phyloP scores from a whole-genome alignment of 2,888 invertebrate species.

The Eristalinus aeneus region DNA sequence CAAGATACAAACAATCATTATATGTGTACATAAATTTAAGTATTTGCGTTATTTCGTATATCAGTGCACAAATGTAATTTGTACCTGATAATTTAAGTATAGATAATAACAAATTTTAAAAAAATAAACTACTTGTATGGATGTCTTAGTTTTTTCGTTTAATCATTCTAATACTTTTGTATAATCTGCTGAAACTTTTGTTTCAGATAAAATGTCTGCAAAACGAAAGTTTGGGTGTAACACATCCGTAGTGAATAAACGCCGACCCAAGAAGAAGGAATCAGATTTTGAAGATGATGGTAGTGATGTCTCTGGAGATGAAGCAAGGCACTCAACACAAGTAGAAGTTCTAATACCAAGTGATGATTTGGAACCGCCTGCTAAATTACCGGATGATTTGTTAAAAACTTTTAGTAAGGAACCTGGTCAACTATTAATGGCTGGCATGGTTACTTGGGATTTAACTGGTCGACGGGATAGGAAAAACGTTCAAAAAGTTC shows the following conservation, averaged over 20 bases:
- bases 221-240: constrained; percentile 80
- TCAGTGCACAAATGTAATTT: too few species aligned
- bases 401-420: constrained; percentile 85
- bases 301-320: constrained; percentile 77
- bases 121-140: background rate
- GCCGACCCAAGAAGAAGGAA: constrained; percentile 80
- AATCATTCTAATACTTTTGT: too few species aligned
- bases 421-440: constrained; percentile 88
- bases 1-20: too few species aligned
- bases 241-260: constrained; percentile 78
- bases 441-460: constrained; percentile 96
- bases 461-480: constrained; percentile 90
- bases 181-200: background rate
- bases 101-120: too few species aligned
- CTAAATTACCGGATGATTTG: constrained; percentile 86
- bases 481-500: constrained; percentile 84
- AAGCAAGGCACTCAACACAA: constrained; percentile 73
- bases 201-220: constrained; percentile 76
- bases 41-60: too few species aligned
- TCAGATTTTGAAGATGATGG: constrained; percentile 80
- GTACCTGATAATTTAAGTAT: too few species aligned
- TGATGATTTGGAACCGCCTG: constrained; percentile 83
- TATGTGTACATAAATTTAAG: too few species aligned
- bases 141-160: too few species aligned
- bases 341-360: constrained; percentile 81